These are phyloP conservation scores for Ctenomys sociabilis DNA, from an alignment of 2,113 vertebrate species.

Conservation along the genomic window DNA sequence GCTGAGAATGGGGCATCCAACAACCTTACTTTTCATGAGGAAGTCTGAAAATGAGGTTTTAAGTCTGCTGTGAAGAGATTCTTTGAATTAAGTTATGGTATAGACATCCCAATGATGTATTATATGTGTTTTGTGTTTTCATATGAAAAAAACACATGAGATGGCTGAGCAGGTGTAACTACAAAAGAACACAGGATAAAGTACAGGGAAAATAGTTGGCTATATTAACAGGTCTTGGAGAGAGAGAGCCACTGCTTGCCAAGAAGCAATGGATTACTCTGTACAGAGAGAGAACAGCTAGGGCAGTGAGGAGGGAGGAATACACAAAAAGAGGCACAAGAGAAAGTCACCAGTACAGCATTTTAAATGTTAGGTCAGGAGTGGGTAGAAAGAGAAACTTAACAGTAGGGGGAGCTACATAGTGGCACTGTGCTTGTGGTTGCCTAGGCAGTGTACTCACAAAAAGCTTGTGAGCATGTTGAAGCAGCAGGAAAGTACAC, in stretches of 20 bases:
- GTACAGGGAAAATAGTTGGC: background rate
- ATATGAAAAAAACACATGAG: background rate
- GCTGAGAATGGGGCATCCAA: background rate
- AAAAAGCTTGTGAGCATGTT: background rate
- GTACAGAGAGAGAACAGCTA: no score
- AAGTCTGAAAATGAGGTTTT: background rate
- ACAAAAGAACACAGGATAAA: background rate
- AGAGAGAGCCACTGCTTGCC: background rate
- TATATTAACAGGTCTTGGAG: background rate
- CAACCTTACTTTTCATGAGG: background rate
- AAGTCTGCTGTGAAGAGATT: background rate
- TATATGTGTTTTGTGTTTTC: background rate
- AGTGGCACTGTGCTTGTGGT: background rate
- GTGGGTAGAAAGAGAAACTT: background rate
- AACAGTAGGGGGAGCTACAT: rapidly evolving
- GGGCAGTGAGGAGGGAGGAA: background rate
- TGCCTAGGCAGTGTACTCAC: background rate
- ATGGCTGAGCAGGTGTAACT: background rate
- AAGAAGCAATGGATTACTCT: background rate
- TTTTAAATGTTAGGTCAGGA: background rate
- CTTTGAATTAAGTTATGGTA: background rate
- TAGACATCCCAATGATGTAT: background rate
- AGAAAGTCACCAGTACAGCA: background rate
- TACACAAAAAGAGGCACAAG: background rate
- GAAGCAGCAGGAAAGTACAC: background rate